Conservation (phyloP, 2,797 vertebrate genomes). For the Phalanger gymnotis region DNA sequence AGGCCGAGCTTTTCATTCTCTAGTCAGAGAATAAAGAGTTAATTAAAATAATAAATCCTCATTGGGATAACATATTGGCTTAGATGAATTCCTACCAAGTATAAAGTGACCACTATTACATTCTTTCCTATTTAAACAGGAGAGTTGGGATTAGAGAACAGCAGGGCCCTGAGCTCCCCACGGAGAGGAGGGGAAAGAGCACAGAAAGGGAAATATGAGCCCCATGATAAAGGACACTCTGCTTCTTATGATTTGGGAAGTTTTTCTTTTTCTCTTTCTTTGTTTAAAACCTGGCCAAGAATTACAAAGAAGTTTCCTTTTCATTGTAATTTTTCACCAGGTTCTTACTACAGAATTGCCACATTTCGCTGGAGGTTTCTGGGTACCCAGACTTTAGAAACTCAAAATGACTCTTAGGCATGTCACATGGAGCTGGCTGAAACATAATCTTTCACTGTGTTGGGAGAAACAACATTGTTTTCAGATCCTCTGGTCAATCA, state of each 20-base stretch:
- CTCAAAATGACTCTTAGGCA: not conserved
- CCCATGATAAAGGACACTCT: not conserved
- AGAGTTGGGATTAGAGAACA: not conserved
- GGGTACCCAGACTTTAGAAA: not conserved
- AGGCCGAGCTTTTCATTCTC: not conserved
- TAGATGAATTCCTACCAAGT: not conserved
- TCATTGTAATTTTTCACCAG: not conserved
- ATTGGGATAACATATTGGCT: not conserved
- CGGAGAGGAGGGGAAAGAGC: not conserved
- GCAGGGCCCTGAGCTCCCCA: not conserved
- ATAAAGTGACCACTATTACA: not conserved
- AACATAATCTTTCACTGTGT: not conserved
- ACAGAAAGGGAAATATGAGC: not conserved
- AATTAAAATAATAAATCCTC: not conserved
- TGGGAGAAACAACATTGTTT: not conserved
- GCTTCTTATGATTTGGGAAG: not conserved
- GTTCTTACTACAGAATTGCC: not conserved
- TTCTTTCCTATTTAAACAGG: not conserved
- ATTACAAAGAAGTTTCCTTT: not conserved
- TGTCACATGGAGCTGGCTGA: not conserved
- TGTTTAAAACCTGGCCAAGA: not conserved
- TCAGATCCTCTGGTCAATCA: not conserved
- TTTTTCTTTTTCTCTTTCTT: not conserved
- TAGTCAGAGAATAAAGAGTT: not conserved
- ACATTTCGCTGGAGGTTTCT: not conserved